Percentiles rank a stretch among this genome's conserved stretches.
These are phyloP conservation scores for Venusia cambrica DNA, from an alignment of 2,888 invertebrate species.

Conservation along the genomic window DNA sequence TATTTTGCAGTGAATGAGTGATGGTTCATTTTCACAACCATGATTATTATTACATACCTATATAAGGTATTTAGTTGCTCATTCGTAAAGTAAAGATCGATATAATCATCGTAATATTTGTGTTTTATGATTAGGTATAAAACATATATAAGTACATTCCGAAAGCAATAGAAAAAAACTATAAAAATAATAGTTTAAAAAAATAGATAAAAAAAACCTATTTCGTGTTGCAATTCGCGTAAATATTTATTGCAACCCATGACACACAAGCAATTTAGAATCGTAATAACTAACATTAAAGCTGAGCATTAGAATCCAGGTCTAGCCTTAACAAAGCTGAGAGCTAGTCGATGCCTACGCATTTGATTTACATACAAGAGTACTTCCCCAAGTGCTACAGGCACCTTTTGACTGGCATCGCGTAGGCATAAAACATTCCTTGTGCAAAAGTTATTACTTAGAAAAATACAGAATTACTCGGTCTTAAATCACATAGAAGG, in stretches of 20 bases:
- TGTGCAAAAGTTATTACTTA: slow-evolving; percentile 22
- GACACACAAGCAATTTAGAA: slow-evolving; percentile 13
- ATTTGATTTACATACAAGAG: slow-evolving; percentile 78
- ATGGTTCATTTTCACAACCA: no score
- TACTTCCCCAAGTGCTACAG: slow-evolving; percentile 60
- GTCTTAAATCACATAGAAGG: neutral
- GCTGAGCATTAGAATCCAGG: slow-evolving; percentile 36
- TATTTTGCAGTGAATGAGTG: slow-evolving; percentile 10
- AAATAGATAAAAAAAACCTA: no score
- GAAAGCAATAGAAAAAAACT: no score
- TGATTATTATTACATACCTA: no score
- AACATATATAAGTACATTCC: no score
- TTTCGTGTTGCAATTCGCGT: no score
- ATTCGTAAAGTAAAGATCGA: no score
- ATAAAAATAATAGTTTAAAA: no score
- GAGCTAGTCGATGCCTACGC: slow-evolving; percentile 63
- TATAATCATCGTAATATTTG: no score
- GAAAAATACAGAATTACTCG: slow-evolving; percentile 1
- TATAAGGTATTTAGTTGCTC: no score
- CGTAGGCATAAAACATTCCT: slow-evolving; percentile 71
- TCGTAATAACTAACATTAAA: slow-evolving; percentile 16
- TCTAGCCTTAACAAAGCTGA: slow-evolving; percentile 48
- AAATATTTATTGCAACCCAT: no score
- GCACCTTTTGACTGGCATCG: slow-evolving; percentile 57
- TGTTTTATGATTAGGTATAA: no score